A percentile compares a stretch with the other conserved stretches of the same genome.
These are phyloP conservation scores for Agrochola lychnidis DNA, from an alignment of 2,888 invertebrate species.

Conservation along the genomic window DNA sequence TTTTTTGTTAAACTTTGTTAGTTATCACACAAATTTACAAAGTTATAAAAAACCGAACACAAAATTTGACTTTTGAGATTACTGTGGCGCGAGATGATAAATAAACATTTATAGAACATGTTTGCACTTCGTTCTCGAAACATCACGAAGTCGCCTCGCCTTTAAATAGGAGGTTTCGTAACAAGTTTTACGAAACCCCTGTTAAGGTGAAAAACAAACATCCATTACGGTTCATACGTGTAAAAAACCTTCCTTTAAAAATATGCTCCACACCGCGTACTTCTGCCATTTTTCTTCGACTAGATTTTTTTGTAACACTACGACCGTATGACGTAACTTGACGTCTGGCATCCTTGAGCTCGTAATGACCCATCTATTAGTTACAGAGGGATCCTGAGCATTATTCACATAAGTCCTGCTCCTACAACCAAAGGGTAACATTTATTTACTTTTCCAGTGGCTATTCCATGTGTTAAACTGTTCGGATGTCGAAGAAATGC, in stretches of 20 bases:
- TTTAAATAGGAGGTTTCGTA: too few species aligned
- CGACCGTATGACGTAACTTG: slow-evolving; percentile 42
- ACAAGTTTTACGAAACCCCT: neutral
- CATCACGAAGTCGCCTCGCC: neutral
- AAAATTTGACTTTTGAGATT: neutral
- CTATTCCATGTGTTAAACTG: neutral
- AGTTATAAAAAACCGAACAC: neutral
- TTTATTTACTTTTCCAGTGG: slow-evolving; percentile 39
- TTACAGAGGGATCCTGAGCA: slow-evolving; percentile 44
- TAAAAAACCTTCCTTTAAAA: slow-evolving; percentile 1
- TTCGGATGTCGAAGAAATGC: neutral
- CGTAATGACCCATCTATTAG: slow-evolving; percentile 58
- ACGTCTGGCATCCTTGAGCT: slow-evolving; percentile 42
- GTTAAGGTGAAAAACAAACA: slow-evolving; percentile 6
- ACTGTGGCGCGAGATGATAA: slow-evolving; percentile 14
- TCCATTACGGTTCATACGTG: neutral
- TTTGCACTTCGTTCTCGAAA: slow-evolving; percentile 29
- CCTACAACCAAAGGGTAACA: slow-evolving; percentile 34
- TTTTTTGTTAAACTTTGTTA: neutral
- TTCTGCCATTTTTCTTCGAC: slow-evolving; percentile 1
- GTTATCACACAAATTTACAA: neutral
- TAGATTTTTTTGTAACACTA: slow-evolving; percentile 23
- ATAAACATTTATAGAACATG: slow-evolving; percentile 9
- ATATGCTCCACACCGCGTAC: neutral
- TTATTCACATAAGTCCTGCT: slow-evolving; percentile 44